Evolutionary conservation across 1,140 invertebrate species (phyloP), one percentile per base, ranked within the genome.

Genomic region (Cardiocondyla obscurior): DNA sequence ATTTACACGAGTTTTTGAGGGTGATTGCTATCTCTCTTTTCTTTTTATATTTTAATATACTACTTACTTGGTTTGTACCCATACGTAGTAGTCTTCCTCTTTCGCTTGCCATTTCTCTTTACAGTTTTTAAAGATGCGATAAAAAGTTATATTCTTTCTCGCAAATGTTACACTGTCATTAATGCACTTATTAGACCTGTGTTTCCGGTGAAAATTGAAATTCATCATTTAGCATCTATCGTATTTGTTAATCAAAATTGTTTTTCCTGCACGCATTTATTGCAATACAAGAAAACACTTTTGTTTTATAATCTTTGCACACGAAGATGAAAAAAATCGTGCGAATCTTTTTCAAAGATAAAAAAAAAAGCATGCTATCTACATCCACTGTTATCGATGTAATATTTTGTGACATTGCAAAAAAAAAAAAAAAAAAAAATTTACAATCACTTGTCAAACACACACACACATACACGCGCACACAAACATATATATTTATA

Each of bases 1-100:
- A 91, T 91, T 90, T 91, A 91, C 90, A 91, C 67, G 51, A 83
- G 30, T 74, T 79, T 87, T 74, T 83, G 64, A 88, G 65, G 53
- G 73, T 74, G 79, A 85, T 67, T 82, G 72, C 55, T 44, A 58
- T 44, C 7, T 39, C 36, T n/a, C 58, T 58, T 53, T 49, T 72
- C 51, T 81, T 64, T 58, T 57, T 46, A 5, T 33, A 25, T 62
- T 44, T 76, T 82, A 77, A 73, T 33, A 73, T 33, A 30, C 77
- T 83, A 85, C 69, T 73, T 85, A 46, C 62, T 36, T 85, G 72
- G 39, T 55, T 69, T 88, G 64, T 88, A 88, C 81, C 74, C 86
- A 81, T 88, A 88, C 51, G 46, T 74, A 73, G 72, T 76, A 74
- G 39, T 70, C 79, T 83, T 83, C 86, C 74, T 88, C 86, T 88